A percentile compares a stretch with the other conserved stretches of the same genome.
Evolutionary conservation across 2,797 vertebrate species (phyloP).

Genomic region (Takifugu ocellatus): DNA sequence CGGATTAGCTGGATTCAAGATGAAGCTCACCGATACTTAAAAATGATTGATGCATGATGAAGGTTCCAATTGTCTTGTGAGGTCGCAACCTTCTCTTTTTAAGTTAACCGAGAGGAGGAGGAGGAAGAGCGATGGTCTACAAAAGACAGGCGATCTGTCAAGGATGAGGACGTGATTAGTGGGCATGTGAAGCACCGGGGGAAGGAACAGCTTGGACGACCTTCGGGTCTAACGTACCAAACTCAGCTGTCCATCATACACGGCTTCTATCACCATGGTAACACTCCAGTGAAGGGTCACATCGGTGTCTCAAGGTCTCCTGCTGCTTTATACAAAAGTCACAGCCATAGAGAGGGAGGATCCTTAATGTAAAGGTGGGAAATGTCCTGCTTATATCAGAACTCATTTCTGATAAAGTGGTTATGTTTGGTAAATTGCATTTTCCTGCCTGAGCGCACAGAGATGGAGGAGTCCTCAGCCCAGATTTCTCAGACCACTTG

Average conservation of each 20-base stretch:
- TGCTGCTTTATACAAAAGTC: background rate
- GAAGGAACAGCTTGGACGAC: constrained; percentile 23
- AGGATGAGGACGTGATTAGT: constrained; percentile 45
- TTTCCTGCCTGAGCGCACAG: background rate
- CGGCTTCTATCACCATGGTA: constrained; percentile 23
- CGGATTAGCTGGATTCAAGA: background rate
- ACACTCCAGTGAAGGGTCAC: constrained; percentile 21
- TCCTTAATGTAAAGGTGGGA: no score
- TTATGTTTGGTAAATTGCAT: no score
- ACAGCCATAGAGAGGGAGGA: background rate
- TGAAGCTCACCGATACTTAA: constrained; percentile 11
- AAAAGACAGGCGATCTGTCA: constrained; percentile 41
- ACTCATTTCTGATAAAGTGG: no score
- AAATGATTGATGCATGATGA: constrained; percentile 11
- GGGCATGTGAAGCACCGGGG: constrained; percentile 18
- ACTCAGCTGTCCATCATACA: constrained; percentile 50
- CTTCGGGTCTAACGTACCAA: constrained; percentile 36
- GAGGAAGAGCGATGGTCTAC: constrained; percentile 4
- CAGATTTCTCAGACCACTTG: constrained; percentile 62
- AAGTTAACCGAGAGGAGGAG: constrained; percentile 6
- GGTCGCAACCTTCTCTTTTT: constrained; percentile 18
- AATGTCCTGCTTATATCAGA: no score
- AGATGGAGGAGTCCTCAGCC: constrained; percentile 1
- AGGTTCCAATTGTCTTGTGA: constrained; percentile 11
- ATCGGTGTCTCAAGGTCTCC: background rate